These are phyloP conservation scores for Protobothrops flavoviridis DNA, from an alignment of 2,113 vertebrate species.

Conservation along the genomic window DNA sequence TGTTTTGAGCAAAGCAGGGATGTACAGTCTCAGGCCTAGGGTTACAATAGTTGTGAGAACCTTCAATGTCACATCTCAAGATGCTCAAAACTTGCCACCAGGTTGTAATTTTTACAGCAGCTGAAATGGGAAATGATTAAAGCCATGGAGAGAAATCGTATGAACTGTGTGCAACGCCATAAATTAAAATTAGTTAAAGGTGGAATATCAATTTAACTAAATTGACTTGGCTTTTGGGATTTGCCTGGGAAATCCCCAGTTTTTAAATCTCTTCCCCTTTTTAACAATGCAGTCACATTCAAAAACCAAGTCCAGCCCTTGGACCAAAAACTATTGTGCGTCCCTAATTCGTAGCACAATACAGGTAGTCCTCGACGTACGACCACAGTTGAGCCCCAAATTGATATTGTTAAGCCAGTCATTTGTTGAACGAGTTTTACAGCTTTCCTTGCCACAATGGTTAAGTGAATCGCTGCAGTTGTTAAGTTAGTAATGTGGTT, in stretches of 20 bases:
- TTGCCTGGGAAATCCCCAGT: background rate
- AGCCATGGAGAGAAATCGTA: background rate
- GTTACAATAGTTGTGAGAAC: background rate
- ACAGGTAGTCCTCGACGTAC: background rate
- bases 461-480: too few species aligned
- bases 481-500: too few species aligned
- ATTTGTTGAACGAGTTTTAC: too few species aligned
- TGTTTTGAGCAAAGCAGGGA: background rate
- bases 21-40: background rate
- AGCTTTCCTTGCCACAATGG: too few species aligned
- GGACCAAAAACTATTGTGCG: background rate
- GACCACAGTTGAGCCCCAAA: too few species aligned
- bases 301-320: background rate
- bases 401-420: too few species aligned
- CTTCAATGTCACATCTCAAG: background rate
- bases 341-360: background rate
- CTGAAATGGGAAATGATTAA: background rate
- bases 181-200: background rate
- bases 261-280: background rate
- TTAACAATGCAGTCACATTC: background rate
- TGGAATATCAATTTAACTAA: background rate
- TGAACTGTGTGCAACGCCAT: background rate
- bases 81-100: background rate
- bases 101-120: background rate
- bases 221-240: background rate